Base-by-base conservation (phyloP, 2,113 vertebrate species). In the Embiotoca jacksoni region DNA sequence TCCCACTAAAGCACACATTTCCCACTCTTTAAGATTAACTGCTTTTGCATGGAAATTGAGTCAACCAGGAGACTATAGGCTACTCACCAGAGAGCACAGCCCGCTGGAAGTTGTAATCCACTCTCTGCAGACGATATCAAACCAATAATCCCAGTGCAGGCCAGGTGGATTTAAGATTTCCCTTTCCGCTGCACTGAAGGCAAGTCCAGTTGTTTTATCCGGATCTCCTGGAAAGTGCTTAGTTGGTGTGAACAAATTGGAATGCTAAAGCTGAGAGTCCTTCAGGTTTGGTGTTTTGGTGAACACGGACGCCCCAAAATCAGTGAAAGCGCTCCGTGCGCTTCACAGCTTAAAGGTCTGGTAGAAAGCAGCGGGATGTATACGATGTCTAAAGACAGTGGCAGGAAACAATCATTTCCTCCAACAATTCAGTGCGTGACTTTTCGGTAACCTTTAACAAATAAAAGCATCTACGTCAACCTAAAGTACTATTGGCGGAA, bases 381-480 rank as follows among this genome's bases (percentile, higher is more conserved):
- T 78, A 66, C 92, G 95, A 94, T 92, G 93, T 95, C 95, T 94
- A 95, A 92, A 93, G 94, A 94, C 92, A 84, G 88, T 91, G 89
- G 81, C 80, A 30, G 39, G 11, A 90, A 93, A 90, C 1, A 91
- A 93, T 93, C 92, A 92, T 91, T 93, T 89, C 84, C 93, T 93
- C 47, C 91, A 74, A 85, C 69, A 81, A 89, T 81, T 92, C 94
- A 94, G 94, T 95, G 94, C 92, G 94, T 94, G 93, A 95, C 91
- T 93, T 88, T 94, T 92, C 83, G 90, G 88, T 91, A 84, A 92
- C 82, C 86, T 87, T 94, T 89, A 88, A 94, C 88, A 94, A 72
- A 75, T 36, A 35, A 93, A 94, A 94, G 9, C 91, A 91, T 93
- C 94, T 94, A 94, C 92, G 91, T 85, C 60, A 78, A 78, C 63